Evolutionary conservation across 2,797 vertebrate genomes (phyloP).

Genomic region (Vespertilio murinus): DNA sequence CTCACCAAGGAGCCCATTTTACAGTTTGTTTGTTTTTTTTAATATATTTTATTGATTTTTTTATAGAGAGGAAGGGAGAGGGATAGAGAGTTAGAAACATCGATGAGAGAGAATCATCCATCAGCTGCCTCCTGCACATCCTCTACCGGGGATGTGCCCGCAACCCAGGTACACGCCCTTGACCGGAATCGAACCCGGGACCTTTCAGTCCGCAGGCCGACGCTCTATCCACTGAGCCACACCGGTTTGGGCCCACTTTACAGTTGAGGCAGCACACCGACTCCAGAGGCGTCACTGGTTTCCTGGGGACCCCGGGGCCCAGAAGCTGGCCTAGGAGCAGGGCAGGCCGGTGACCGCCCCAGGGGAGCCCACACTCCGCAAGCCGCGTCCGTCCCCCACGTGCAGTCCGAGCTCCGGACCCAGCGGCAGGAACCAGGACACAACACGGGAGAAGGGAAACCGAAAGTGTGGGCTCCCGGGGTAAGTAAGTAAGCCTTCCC

Average conservation of each 20-base stretch:
- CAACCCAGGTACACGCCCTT: no score
- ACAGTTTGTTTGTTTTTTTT: no score
- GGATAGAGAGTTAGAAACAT: no score
- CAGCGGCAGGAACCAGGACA: not conserved
- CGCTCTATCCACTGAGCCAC: no score
- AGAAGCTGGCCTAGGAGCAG: not conserved
- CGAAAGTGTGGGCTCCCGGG: not conserved
- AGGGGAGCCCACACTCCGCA: not conserved
- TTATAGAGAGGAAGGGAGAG: no score
- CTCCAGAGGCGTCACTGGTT: not conserved
- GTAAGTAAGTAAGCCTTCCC: not conserved
- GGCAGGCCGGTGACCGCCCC: not conserved
- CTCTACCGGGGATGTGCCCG: no score
- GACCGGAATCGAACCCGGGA: no score
- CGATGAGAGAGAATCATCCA: no score
- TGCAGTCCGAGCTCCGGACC: not conserved
- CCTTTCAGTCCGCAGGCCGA: no score
- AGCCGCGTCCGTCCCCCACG: not conserved
- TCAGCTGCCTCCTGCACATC: no score
- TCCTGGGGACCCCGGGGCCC: not conserved
- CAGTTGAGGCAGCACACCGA: not conserved
- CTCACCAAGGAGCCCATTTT: not conserved
- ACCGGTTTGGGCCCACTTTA: no score
- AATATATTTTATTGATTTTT: no score
- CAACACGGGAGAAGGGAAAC: not conserved